Conservation (phyloP, 2,888 invertebrate species). For the Drosophila conformis region DNA sequence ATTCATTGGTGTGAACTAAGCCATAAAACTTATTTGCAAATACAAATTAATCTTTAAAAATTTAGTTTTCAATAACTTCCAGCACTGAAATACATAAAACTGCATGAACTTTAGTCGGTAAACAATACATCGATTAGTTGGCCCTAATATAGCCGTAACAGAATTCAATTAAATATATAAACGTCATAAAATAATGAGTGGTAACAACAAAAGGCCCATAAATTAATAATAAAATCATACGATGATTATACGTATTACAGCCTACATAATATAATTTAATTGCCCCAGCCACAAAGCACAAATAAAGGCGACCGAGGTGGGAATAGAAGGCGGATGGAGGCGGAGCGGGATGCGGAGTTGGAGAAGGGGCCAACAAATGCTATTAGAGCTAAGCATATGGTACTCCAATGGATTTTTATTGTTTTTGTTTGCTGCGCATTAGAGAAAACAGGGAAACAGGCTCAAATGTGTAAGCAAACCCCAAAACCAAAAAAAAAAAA, state of each 20-base stretch:
- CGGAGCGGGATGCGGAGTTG: background rate
- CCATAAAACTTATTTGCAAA: background rate
- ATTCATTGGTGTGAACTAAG: background rate
- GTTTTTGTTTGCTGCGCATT: constrained; percentile 60
- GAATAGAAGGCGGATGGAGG: constrained; percentile 14
- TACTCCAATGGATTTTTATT: constrained; percentile 72
- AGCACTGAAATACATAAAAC: background rate
- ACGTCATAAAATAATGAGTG: background rate
- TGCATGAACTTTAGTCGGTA: background rate
- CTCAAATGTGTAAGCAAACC: constrained; percentile 39
- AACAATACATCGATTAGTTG: constrained; percentile 13
- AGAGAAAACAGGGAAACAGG: constrained; percentile 22
- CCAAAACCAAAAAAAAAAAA: constrained; percentile 41
- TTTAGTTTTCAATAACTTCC: background rate
- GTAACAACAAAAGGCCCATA: constrained; percentile 31
- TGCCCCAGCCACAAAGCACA: constrained; percentile 51
- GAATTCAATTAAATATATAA: constrained; percentile 28
- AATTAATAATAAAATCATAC: constrained; percentile 70
- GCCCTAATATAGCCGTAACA: background rate
- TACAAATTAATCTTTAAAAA: background rate
- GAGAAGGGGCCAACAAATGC: constrained; percentile 37
- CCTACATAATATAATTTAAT: constrained; percentile 54
- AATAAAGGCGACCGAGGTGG: constrained; percentile 9
- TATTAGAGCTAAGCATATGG: constrained; percentile 71
- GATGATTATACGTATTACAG: constrained; percentile 53